Percentiles rank a stretch among this genome's conserved stretches.
Evolutionary conservation across 2,888 invertebrate species (phyloP).

Genomic region (Monoplex corrugatus): DNA sequence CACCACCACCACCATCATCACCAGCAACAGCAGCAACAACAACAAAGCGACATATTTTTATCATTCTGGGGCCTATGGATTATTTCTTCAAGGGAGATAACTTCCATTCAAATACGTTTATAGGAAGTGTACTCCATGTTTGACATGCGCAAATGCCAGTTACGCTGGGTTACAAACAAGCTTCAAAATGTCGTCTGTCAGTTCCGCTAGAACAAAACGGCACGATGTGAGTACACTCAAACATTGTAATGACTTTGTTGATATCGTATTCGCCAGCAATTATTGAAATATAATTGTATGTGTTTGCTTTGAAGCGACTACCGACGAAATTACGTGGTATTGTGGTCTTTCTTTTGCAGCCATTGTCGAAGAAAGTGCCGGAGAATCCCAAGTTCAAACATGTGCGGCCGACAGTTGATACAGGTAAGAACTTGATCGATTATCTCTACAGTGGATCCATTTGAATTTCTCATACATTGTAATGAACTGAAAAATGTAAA

Average conservation of each 20-base stretch:
- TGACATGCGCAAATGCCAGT: conserved; percentile 54
- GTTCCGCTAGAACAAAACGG: conserved; percentile 70
- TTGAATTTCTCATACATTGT: no score
- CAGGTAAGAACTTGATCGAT: conserved; percentile 71
- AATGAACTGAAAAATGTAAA: no score
- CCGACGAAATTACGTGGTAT: neutral
- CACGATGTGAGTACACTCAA: conserved; percentile 68
- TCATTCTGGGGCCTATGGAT: neutral
- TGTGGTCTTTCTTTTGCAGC: conserved; percentile 67
- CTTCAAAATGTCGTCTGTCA: conserved; percentile 76
- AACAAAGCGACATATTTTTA: neutral
- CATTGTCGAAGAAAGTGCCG: conserved; percentile 77
- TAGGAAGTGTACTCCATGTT: conserved; percentile 23
- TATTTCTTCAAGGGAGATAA: neutral
- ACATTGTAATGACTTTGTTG: no score
- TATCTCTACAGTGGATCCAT: no score
- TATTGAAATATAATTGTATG: neutral
- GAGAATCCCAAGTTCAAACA: conserved; percentile 81
- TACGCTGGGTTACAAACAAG: conserved; percentile 66
- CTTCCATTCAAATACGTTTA: no score
- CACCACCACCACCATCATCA: no score
- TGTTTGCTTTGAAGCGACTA: neutral
- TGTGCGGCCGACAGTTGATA: conserved; percentile 79
- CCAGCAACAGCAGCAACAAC: neutral
- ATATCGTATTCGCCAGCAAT: neutral